Percentiles rank a stretch among this genome's conserved stretches.
phyloP scores from a whole-genome alignment of 2,888 invertebrate genomes.

The Cacoxenus indagator region DNA sequence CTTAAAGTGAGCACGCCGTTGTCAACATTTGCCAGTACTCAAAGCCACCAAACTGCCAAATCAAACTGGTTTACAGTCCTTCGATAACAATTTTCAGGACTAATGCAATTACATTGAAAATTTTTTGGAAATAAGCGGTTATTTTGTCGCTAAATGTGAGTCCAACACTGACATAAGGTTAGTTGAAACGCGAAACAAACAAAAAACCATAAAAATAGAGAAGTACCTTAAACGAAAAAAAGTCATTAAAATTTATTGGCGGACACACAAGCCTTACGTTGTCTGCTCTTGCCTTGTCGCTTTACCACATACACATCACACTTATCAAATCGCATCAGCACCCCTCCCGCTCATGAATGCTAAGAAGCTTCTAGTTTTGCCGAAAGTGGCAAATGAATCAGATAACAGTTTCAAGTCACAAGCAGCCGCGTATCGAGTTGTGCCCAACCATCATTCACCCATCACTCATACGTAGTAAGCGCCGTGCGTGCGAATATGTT shows the following conservation, averaged over 20 bases:
- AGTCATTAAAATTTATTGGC: slow-evolving; percentile 54
- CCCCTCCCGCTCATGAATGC: neutral
- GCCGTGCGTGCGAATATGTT: neutral
- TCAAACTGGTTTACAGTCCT: too few species aligned
- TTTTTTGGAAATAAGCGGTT: too few species aligned
- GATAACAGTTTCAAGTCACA: neutral
- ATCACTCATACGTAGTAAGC: slow-evolving; percentile 6
- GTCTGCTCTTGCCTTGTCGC: slow-evolving; percentile 16
- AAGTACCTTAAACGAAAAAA: neutral
- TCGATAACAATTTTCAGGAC: too few species aligned
- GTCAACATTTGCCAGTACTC: too few species aligned
- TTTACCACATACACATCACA: too few species aligned
- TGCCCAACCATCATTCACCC: neutral
- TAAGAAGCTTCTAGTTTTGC: neutral
- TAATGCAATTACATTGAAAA: too few species aligned
- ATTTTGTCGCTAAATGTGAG: neutral
- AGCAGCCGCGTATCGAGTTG: neutral
- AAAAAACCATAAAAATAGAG: neutral
- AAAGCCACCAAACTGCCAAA: too few species aligned
- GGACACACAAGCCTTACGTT: slow-evolving; percentile 19
- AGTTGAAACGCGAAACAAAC: too few species aligned
- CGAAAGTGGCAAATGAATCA: neutral
- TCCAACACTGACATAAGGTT: neutral
- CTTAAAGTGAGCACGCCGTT: too few species aligned
- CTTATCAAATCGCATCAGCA: slow-evolving; percentile 27